Evolutionary conservation across 2,113 vertebrate genomes (phyloP), one percentile per base, ranked within the genome.

Genomic region (Vanacampus margaritifer): DNA sequence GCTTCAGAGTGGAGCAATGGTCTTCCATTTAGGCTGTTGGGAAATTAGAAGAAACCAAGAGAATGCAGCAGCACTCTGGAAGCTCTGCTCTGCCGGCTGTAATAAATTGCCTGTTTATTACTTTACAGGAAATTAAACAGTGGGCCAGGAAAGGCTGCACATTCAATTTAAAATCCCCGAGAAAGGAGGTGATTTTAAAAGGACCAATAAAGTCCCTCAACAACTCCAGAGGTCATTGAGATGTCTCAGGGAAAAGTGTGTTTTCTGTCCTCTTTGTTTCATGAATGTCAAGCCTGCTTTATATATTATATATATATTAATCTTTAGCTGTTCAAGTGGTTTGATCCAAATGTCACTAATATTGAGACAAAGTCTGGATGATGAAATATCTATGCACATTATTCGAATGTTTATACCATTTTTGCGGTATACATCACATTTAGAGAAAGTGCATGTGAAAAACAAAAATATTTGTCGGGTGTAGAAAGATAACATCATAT

Each of bases 31-130:
- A 41, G 76, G 77, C 71, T 81, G 63, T 43, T 78, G 73, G 75
- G 75, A 82, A 79, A 79, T 76, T 75, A 81, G 39, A 72, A 75
- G 28, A 73, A 78, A 76, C 57, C 66, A 43, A 65, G 62, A 62
- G 64, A 72, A 64, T 76, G 76, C 73, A 64, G 75, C 65, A 73
- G 75, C 57, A 41, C 74, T 74, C 75, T 82, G 83, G 81, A 79
- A 78, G 64, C 73, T 19, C 46, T 68, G 75, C 76, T 85, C 80
- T 84, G 79, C 75, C 66, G 60, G 68, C 78, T 76, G 79, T 85
- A 88, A 88, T 88, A 88, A 89, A 89, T 86, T 86, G 83, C 69
- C 82, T 83, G 82, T 87, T 90, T 88, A 88, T 87, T 87, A 86
- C 69, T 81, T 89, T 84, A 87, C 85, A 89, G 79, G 84, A 90